Evolutionary conservation across 1,140 invertebrate genomes (phyloP).

Genomic region (Agrilus planipennis): DNA sequence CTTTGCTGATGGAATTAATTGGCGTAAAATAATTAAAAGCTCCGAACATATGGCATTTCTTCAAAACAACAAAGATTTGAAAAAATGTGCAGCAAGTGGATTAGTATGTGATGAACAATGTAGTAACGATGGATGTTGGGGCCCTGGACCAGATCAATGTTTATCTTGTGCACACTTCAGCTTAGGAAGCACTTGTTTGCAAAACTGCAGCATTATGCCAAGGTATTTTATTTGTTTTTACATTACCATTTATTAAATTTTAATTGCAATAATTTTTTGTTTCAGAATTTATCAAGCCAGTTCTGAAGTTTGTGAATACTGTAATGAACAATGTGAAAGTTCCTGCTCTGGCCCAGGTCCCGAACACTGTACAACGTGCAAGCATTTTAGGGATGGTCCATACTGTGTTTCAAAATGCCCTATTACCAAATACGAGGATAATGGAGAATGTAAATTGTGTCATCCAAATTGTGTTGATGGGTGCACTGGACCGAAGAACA

Average conservation of each 20-base stretch:
- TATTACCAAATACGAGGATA: slow-evolving; percentile 65
- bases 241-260: too few species aligned
- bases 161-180: slow-evolving; percentile 76
- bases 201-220: slow-evolving; percentile 55
- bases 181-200: slow-evolving; percentile 63
- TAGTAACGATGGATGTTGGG: slow-evolving; percentile 86
- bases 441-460: slow-evolving; percentile 68
- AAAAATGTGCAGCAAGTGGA: slow-evolving; percentile 58
- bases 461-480: slow-evolving; percentile 79
- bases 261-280: too few species aligned
- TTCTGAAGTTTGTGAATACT: slow-evolving; percentile 65
- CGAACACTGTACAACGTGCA: slow-evolving; percentile 75
- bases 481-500: slow-evolving; percentile 81
- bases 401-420: slow-evolving; percentile 81
- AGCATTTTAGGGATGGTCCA: slow-evolving; percentile 75
- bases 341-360: slow-evolving; percentile 75
- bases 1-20: slow-evolving; percentile 77
- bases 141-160: slow-evolving; percentile 78
- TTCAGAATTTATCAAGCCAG: slow-evolving; percentile 70
- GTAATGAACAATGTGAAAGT: slow-evolving; percentile 75
- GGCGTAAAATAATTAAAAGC: slow-evolving; percentile 66
- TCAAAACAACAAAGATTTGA: slow-evolving; percentile 56
- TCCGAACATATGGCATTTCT: slow-evolving; percentile 57
- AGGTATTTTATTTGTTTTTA: too few species aligned
- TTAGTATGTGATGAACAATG: slow-evolving; percentile 82